These are phyloP conservation scores for Eumacrocentrus americanus DNA, from an alignment of 2,888 invertebrate species.

Conservation along the genomic window DNA sequence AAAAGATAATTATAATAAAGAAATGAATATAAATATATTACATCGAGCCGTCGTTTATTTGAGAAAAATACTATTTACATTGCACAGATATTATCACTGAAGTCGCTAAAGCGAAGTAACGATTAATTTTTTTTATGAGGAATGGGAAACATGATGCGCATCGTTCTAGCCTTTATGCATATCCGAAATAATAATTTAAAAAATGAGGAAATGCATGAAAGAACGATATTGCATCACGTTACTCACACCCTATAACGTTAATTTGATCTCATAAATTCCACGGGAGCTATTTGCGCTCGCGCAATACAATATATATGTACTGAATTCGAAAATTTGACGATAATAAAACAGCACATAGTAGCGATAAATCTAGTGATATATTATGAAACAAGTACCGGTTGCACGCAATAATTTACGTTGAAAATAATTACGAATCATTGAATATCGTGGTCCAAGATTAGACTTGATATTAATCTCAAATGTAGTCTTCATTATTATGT, in stretches of 20 bases:
- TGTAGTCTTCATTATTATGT: neutral
- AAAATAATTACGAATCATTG: neutral
- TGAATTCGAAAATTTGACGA: neutral
- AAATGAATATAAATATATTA: conserved; percentile 15
- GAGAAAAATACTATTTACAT: conserved; percentile 59
- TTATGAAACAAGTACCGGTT: conserved; percentile 17
- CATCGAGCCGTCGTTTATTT: conserved; percentile 48
- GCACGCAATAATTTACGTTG: neutral
- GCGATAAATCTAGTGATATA: conserved; percentile 22
- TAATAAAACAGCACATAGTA: neutral
- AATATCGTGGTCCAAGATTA: neutral
- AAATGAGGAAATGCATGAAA: neutral
- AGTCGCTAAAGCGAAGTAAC: conserved; percentile 36
- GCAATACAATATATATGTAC: no score
- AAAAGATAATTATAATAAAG: neutral
- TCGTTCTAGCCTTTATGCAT: neutral
- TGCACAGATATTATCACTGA: conserved; percentile 51
- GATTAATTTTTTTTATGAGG: conserved; percentile 27
- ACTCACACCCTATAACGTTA: neutral
- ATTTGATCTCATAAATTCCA: neutral
- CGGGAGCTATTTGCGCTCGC: no score
- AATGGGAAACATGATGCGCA: conserved; percentile 18
- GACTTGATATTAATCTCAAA: neutral
- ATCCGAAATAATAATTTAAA: neutral
- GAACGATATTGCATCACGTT: neutral